phyloP scores from a whole-genome alignment of 2,113 vertebrate species.

The Abramis brama region DNA sequence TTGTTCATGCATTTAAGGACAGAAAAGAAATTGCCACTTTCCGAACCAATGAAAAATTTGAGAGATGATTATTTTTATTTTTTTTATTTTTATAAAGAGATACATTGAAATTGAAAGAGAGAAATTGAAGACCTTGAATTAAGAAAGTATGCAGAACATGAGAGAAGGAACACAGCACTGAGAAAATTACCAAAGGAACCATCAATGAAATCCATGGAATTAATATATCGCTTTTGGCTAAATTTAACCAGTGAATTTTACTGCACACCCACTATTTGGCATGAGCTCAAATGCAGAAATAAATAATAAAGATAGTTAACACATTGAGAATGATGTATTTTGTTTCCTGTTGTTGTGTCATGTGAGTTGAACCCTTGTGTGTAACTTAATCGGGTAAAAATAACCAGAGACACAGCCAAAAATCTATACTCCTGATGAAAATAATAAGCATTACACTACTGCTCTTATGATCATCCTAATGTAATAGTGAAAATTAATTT shows the following conservation, averaged over 20 bases:
- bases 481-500: neutral
- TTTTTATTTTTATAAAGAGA: neutral
- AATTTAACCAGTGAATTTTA: neutral
- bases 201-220: neutral
- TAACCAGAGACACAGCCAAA: neutral
- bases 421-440: neutral
- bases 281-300: constrained; percentile 3
- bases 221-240: neutral
- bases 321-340: neutral
- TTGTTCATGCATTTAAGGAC: neutral
- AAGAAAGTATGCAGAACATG: neutral
- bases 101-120: too few species aligned
- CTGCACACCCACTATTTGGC: neutral
- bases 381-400: constrained; percentile 2
- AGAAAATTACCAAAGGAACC: neutral
- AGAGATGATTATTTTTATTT: neutral
- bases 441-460: constrained; percentile 2
- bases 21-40: neutral
- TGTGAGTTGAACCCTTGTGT: neutral
- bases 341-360: neutral
- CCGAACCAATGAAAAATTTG: neutral
- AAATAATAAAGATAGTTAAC: neutral
- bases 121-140: neutral
- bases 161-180: neutral
- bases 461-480: constrained; percentile 23